Conservation (phyloP, 2,888 invertebrate species). For the Tipula confusa region DNA sequence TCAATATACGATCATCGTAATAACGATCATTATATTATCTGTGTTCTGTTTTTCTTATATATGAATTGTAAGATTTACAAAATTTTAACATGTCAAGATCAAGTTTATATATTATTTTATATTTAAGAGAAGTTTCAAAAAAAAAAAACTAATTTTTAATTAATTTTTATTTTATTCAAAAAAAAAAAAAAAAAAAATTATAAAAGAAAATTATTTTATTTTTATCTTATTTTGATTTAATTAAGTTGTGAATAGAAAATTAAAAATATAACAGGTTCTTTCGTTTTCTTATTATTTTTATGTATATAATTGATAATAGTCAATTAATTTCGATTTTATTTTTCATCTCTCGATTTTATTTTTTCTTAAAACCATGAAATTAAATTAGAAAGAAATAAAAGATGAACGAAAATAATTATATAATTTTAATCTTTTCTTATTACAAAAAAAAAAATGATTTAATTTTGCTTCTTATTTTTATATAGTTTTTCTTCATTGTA, state of each 20-base stretch:
- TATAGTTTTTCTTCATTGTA: neutral
- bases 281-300: neutral
- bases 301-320: constrained; percentile 20
- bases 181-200: neutral
- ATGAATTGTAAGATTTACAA: neutral
- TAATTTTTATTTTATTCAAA: constrained; percentile 21
- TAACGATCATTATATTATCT: neutral
- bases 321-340: neutral
- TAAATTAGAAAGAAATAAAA: constrained; percentile 6
- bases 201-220: neutral
- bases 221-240: constrained; percentile 25
- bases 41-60: neutral
- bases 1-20: neutral
- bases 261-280: neutral
- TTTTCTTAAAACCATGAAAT: neutral
- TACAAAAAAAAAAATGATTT: neutral
- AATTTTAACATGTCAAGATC: constrained; percentile 4
- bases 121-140: no score
- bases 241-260: constrained; percentile 10
- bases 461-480: neutral
- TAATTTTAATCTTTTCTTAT: constrained; percentile 6
- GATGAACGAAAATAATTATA: neutral
- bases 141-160: constrained; percentile 25
- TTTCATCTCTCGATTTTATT: neutral
- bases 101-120: neutral